Evolutionary conservation across 2,113 vertebrate genomes (phyloP), one percentile per base, ranked within the genome.

Genomic region (Cyphomyrus discorhynchus): DNA sequence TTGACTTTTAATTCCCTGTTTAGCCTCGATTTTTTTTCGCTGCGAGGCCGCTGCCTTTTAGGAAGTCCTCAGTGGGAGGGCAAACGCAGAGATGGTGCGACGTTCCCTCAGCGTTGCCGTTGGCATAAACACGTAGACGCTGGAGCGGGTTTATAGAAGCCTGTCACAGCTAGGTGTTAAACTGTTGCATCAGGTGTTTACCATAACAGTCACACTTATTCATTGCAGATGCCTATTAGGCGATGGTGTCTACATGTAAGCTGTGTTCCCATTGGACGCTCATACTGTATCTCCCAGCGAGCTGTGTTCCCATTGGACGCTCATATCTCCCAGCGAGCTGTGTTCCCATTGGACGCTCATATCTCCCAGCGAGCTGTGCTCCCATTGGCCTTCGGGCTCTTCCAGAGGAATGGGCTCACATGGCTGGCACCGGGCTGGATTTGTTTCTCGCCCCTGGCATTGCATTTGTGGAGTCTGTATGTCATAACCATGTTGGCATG

Each of bases 141-240:
- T 39, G 70, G 31, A 39, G 31, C 15, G 15, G 15, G 5, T 80
- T 80, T 80, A 21, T 21, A 84, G 82, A 84, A 10, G 42, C 19
- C 6, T 47, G 45, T n/a, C 42, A 0, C 8, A 46, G 80, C 7
- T 24, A 45, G 82, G 82, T 46, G 39, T 83, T n/a, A 45, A 45
- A 83, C 42, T 83, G 42, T 84, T 84, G 82, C 82, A 84, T 84
- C 82, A 84, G 82, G 21, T 84, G 82, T 47, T 84, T 84, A 84
- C 45, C 13, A 21, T 80, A 42, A 39, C 19, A 24, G 17, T 47
- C 82, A n/a, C 82, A 47, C 45, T 46, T 46, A 47, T 47, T 46
- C 82, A 47, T n/a, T 47, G 45, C 5, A 80, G 35, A 42, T 80
- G 31, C 35, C 35, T 80, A 80, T 39, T 80, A 42, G 74, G 35